Evolutionary conservation across 2,888 invertebrate species (phyloP).

Genomic region (Bimastos eiseni): DNA sequence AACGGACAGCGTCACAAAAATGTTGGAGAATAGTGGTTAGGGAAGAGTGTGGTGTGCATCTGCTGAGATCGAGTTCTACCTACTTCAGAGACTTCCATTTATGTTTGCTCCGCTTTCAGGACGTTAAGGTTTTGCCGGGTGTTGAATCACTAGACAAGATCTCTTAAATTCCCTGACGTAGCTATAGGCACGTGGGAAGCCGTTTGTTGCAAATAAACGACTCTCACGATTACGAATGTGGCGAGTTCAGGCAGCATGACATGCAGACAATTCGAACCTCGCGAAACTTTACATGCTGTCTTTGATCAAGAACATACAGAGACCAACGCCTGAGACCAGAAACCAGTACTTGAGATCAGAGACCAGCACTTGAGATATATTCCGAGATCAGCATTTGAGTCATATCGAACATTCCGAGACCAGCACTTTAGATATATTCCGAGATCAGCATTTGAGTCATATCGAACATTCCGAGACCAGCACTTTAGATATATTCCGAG

Average conservation of each 20-base stretch:
- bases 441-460: too few relatives aligned
- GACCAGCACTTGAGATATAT: too few relatives aligned
- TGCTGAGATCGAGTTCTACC: background rate
- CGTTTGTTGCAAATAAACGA: background rate
- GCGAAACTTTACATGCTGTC: too few relatives aligned
- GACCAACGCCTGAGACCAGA: too few relatives aligned
- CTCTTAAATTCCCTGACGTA: too few relatives aligned
- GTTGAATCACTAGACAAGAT: background rate
- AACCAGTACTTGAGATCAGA: too few relatives aligned
- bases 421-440: too few relatives aligned
- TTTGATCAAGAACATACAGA: too few relatives aligned
- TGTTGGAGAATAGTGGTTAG: background rate
- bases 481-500: too few relatives aligned
- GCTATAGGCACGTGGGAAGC: background rate
- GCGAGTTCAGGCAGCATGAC: background rate
- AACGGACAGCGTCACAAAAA: background rate
- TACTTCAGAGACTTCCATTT: background rate
- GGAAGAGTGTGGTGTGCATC: background rate
- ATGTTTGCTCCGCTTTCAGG: background rate
- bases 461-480: too few relatives aligned
- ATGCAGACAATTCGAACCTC: background rate
- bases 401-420: too few relatives aligned
- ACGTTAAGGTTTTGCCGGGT: background rate
- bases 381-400: too few relatives aligned
- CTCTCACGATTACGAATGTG: slow-evolving; percentile 2